Percentiles rank a stretch among this genome's conserved stretches.
Conservation (phyloP, 2,888 invertebrate species). For the Anarsia innoxiella region DNA sequence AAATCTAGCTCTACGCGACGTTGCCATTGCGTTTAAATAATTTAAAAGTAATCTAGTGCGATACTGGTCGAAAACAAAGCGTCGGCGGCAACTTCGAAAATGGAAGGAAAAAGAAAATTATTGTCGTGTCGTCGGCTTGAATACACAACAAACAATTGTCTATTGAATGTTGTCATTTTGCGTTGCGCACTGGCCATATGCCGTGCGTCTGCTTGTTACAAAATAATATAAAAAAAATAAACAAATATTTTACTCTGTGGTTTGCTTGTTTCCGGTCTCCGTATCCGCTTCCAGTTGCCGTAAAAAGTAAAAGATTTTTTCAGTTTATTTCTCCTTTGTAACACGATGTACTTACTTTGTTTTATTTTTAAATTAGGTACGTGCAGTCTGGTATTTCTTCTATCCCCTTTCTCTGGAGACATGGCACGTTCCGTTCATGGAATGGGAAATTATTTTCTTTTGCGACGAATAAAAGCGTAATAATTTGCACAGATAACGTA, state of each 20-base stretch:
- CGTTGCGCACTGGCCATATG: slow-evolving; percentile 59
- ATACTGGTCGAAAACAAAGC: slow-evolving; percentile 22
- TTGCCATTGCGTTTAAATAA: slow-evolving; percentile 33
- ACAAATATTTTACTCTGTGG: slow-evolving; percentile 27
- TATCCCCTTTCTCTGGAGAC: too few relatives aligned
- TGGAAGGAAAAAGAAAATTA: slow-evolving; percentile 30
- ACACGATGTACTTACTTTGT: too few relatives aligned
- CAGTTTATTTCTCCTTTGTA: background rate
- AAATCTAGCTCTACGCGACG: too few relatives aligned
- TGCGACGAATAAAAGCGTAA: too few relatives aligned
- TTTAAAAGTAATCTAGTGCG: slow-evolving; percentile 27
- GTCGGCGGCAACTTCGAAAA: slow-evolving; percentile 25
- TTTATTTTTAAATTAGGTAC: too few relatives aligned
- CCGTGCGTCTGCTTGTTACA: slow-evolving; percentile 42
- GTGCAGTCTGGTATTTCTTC: too few relatives aligned
- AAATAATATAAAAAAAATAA: slow-evolving; percentile 42
- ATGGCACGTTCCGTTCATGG: too few relatives aligned
- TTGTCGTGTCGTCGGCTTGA: slow-evolving; percentile 30
- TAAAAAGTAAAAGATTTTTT: background rate
- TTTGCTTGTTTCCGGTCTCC: slow-evolving; percentile 19
- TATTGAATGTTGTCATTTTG: slow-evolving; percentile 62
- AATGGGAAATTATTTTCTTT: too few relatives aligned
- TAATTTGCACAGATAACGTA: too few relatives aligned
- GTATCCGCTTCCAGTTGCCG: slow-evolving; percentile 4
- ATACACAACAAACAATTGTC: slow-evolving; percentile 65